These are phyloP conservation scores for Psammodynastes pulverulentus DNA, from an alignment of 2,113 vertebrate species.

Conservation along the genomic window DNA sequence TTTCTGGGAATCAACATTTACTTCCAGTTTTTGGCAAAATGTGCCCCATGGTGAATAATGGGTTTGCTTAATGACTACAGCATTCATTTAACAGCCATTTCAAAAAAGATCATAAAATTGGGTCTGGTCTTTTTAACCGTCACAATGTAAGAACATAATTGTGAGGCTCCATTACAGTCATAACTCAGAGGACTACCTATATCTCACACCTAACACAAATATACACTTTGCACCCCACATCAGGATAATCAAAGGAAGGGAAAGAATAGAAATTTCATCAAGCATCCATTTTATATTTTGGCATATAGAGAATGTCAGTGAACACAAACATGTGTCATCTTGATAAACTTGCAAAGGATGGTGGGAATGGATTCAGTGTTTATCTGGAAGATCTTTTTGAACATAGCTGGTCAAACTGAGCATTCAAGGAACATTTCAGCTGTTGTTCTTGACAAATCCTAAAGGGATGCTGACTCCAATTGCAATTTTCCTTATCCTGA, in stretches of 20 bases:
- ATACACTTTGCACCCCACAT: background rate
- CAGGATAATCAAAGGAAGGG: background rate
- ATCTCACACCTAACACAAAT: background rate
- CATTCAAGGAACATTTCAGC: constrained; percentile 34
- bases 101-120: background rate
- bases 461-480: constrained; percentile 46
- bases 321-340: background rate
- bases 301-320: background rate
- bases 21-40: background rate
- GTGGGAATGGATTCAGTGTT: background rate
- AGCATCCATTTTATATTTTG: background rate
- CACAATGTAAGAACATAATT: background rate
- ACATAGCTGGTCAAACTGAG: constrained; percentile 23
- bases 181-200: background rate
- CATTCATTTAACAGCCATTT: background rate
- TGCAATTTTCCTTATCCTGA: constrained; percentile 52
- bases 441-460: constrained; percentile 49
- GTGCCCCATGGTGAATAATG: background rate
- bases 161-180: background rate
- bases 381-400: constrained; percentile 24
- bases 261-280: background rate
- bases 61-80: background rate
- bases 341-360: background rate
- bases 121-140: background rate
- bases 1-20: background rate